These are phyloP conservation scores for Zoroaster sp. DNA, from an alignment of 53 echinoderm and acorn worm genomes.

Conservation along the genomic window DNA sequence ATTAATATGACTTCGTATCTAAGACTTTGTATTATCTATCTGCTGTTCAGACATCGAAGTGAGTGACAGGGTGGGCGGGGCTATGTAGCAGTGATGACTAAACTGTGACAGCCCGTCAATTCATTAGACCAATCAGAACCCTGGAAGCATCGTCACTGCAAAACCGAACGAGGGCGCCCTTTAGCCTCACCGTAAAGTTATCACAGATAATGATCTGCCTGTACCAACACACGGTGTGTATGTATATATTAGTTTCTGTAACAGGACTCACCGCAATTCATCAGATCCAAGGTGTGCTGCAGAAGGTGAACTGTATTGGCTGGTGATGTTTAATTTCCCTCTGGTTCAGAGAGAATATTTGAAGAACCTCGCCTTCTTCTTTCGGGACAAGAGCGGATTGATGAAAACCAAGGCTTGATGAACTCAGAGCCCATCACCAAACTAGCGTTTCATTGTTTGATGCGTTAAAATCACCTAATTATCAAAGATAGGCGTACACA, in stretches of 20 bases:
- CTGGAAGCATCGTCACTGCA: neutral
- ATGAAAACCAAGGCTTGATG: neutral
- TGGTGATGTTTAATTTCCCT: constrained; percentile 27
- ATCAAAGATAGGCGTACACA: constrained; percentile 83
- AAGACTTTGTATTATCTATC: neutral
- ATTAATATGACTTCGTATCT: neutral
- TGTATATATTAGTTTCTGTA: constrained; percentile 53
- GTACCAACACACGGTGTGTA: constrained; percentile 23
- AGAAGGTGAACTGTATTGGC: constrained; percentile 45
- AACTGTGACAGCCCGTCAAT: constrained; percentile 15
- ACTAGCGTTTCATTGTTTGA: constrained; percentile 61
- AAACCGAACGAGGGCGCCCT: constrained; percentile 25
- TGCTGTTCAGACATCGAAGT: neutral
- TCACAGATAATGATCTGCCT: constrained; percentile 48
- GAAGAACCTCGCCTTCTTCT: neutral
- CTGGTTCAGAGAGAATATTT: constrained; percentile 12
- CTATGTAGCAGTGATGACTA: constrained; percentile 33
- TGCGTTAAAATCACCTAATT: constrained; percentile 76
- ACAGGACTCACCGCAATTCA: constrained; percentile 47
- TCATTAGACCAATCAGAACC: constrained; percentile 15
- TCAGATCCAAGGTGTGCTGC: neutral
- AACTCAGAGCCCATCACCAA: neutral
- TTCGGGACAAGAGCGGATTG: neutral
- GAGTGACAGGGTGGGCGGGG: constrained; percentile 23
- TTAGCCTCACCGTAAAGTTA: constrained; percentile 46